phyloP scores from a whole-genome alignment of 92 coral and sea anemone genomes.

The Porites rus region DNA sequence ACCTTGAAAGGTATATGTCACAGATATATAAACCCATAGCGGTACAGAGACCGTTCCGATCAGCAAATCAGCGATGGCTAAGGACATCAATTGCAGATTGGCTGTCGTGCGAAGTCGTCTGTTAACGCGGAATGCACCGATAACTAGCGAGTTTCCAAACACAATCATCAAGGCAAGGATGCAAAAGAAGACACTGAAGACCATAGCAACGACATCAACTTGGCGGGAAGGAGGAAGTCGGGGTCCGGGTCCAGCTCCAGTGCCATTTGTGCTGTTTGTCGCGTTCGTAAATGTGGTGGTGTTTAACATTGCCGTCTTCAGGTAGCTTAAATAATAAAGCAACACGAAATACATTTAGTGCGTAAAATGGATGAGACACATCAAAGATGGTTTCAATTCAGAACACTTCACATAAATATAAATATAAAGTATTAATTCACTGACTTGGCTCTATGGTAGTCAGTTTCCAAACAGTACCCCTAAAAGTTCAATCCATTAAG shows the following conservation, averaged over 20 bases:
- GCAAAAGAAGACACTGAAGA: conserved; percentile 35
- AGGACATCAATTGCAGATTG: conserved; percentile 78
- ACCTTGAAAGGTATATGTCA: neutral
- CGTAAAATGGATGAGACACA: neutral
- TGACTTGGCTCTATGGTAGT: too few species aligned
- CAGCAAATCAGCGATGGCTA: conserved; percentile 80
- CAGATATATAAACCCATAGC: conserved; percentile 51
- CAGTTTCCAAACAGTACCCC: too few species aligned
- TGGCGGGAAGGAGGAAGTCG: neutral
- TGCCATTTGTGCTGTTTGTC: conserved; percentile 7
- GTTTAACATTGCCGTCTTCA: neutral
- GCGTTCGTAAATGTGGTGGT: conserved; percentile 6
- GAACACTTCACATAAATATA: too few species aligned
- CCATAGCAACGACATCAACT: conserved; percentile 54
- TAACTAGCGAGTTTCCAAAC: conserved; percentile 80
- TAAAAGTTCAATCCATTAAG: too few species aligned
- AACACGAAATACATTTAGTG: neutral
- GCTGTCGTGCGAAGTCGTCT: conserved; percentile 83
- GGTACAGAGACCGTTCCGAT: conserved; percentile 78
- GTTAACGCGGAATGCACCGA: conserved; percentile 77
- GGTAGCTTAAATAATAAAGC: neutral
- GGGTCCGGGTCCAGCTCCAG: neutral
- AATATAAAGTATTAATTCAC: too few species aligned
- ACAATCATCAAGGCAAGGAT: conserved; percentile 65
- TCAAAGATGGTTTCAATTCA: too few species aligned